Base-by-base conservation (phyloP, 2,113 vertebrate genomes). In the Vicugna pacos region DNA sequence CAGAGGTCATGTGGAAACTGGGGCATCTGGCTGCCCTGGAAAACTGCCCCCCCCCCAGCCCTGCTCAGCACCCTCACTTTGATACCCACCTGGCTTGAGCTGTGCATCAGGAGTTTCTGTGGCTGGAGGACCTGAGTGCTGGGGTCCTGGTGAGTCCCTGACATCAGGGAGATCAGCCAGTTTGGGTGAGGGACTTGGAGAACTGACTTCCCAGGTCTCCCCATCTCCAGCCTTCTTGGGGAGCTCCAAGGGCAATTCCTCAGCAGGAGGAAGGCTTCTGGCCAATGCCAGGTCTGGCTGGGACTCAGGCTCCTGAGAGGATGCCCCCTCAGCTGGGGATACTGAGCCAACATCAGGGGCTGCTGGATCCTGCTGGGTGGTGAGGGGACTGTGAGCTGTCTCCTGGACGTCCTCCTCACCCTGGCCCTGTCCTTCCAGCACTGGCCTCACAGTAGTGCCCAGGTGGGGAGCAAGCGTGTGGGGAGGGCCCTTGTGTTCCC, bases 41-140 rank as follows among this genome's bases (percentile, higher is more conserved):
- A 73, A 30, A 30, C 3, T 26, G 35, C 8, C 8, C 30, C 3
- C 35, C 35, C 2, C 3, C 6, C 19, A 0, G 5, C 0, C 4
- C 52, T 46, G 8, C 42, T 35, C 87, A 38, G 56, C 17, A 52
- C 22, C 20, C 32, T 69, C 42, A 28, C 24, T 26, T 54, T 72
- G 64, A 60, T 32, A 96, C 98, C 62, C 95, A 99, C 99, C 98
- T 98, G 94, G 96, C 52, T 76, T 54, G 2, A 56, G 91, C 35
- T 69, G 90, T 60, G 42, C 85, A 35, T 94, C 15, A 0, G 62
- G 80, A 26, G 52, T 76, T 22, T 89, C 0, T 0, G 91, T 7
- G 6, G 19, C 1, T 3, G 89, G 90, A 0, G 1, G 77, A 67
- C 83, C 91, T 75, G 95, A 91, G 11, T 22, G 2, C 0, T 52